Conservation (phyloP, 2,113 vertebrate genomes). For the Leptobrachium leishanense region DNA sequence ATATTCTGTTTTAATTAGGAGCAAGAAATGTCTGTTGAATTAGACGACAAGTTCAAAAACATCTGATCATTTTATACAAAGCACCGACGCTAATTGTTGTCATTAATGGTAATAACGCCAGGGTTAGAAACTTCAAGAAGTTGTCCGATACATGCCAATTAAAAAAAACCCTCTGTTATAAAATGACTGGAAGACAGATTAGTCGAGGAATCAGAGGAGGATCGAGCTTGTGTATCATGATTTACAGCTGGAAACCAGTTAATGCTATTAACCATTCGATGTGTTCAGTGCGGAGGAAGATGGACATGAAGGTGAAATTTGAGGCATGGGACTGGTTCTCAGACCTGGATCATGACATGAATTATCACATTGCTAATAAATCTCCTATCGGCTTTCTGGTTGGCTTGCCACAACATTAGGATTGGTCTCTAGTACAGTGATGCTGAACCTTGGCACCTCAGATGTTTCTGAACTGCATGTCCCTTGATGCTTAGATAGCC, state of each 20-base stretch:
- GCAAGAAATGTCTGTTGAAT: constrained; percentile 11
- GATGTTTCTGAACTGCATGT: too few relatives aligned
- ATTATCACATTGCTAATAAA: too few relatives aligned
- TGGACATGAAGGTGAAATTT: too few relatives aligned
- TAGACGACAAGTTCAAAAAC: constrained; percentile 12
- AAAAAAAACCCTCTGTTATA: background rate
- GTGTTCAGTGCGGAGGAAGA: too few relatives aligned
- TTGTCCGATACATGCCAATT: background rate
- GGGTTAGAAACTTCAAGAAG: background rate
- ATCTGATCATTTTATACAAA: constrained; percentile 17
- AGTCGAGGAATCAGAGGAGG: too few relatives aligned
- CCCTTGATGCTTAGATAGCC: too few relatives aligned
- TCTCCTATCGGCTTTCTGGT: too few relatives aligned
- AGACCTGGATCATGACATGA: too few relatives aligned
- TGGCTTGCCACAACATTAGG: too few relatives aligned
- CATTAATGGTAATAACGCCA: constrained; percentile 31
- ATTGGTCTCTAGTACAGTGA: too few relatives aligned
- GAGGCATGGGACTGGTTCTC: too few relatives aligned
- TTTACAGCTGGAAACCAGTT: background rate
- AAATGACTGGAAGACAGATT: background rate
- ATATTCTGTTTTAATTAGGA: constrained; percentile 34
- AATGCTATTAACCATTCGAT: background rate
- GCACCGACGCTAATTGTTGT: constrained; percentile 20
- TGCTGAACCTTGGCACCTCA: too few relatives aligned
- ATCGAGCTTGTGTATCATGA: background rate